Evolutionary conservation across 2,888 invertebrate genomes (phyloP).

Genomic region (Orchestes rusci): DNA sequence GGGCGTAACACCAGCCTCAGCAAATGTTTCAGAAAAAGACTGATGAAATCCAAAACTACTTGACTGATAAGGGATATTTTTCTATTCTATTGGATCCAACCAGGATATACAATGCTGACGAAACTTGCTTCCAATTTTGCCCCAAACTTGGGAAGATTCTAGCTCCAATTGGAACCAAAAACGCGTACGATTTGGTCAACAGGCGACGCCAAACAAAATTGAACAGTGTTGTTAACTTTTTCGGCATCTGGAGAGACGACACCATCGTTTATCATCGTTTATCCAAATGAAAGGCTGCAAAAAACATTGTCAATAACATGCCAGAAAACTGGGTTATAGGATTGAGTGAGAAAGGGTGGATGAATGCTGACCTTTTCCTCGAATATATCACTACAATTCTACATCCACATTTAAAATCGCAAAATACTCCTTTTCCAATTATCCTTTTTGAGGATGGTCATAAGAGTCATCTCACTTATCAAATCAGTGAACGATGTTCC

Average conservation of each 20-base stretch:
- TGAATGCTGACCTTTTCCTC: too few species aligned
- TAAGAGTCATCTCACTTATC: too few species aligned
- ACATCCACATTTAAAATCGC: too few species aligned
- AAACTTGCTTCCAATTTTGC: slow-evolving; percentile 32
- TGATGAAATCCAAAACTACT: slow-evolving; percentile 23
- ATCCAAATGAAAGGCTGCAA: slow-evolving; percentile 27
- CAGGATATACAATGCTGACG: slow-evolving; percentile 33
- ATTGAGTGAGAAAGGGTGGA: too few species aligned
- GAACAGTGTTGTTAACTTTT: slow-evolving; percentile 39
- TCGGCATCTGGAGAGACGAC: not conserved
- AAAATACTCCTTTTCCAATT: too few species aligned
- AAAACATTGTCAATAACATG: too few species aligned
- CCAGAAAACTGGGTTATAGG: too few species aligned
- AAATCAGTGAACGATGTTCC: too few species aligned
- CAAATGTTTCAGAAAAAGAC: slow-evolving; percentile 27
- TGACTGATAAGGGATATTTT: slow-evolving; percentile 19
- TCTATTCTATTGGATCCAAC: slow-evolving; percentile 28
- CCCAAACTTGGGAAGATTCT: slow-evolving; percentile 30
- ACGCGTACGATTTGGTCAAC: slow-evolving; percentile 40
- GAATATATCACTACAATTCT: too few species aligned
- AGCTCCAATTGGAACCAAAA: slow-evolving; percentile 29
- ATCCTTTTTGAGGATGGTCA: too few species aligned
- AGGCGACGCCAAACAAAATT: slow-evolving; percentile 34
- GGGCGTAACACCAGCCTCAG: slow-evolving; percentile 30
- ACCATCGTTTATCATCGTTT: slow-evolving; percentile 37